Percentiles rank a stretch among this genome's conserved stretches.
Evolutionary conservation across 2,113 vertebrate genomes (phyloP).

Genomic region (Peromyscus maniculatus): DNA sequence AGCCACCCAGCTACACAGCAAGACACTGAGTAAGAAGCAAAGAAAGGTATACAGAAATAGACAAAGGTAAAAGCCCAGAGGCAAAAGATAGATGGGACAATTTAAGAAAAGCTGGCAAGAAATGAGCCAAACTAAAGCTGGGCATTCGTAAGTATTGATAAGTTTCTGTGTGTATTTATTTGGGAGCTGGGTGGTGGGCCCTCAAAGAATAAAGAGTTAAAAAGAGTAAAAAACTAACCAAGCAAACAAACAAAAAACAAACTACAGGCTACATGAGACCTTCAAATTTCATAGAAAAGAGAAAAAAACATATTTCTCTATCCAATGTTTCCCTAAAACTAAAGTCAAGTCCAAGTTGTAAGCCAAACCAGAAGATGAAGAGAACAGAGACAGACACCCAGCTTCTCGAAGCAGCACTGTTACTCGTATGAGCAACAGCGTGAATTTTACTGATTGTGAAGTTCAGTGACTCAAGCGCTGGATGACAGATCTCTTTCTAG

Average conservation of each 20-base stretch:
- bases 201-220: background rate
- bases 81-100: background rate
- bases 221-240: background rate
- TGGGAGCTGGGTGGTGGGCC: background rate
- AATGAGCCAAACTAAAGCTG: background rate
- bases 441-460: background rate
- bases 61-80: background rate
- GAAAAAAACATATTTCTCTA: background rate
- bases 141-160: background rate
- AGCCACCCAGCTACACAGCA: background rate
- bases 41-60: background rate
- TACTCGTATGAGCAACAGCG: background rate
- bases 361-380: background rate
- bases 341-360: background rate
- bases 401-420: background rate
- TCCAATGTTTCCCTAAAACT: background rate
- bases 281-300: conserved; percentile 12
- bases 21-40: background rate
- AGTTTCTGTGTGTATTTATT: background rate
- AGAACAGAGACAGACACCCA: background rate
- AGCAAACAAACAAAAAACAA: too few species aligned
- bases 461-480: background rate
- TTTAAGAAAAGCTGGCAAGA: background rate
- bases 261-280: background rate
- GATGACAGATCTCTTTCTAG: background rate